Evolutionary conservation across 2,113 vertebrate genomes (phyloP).

Genomic region (Colaptes auratus): DNA sequence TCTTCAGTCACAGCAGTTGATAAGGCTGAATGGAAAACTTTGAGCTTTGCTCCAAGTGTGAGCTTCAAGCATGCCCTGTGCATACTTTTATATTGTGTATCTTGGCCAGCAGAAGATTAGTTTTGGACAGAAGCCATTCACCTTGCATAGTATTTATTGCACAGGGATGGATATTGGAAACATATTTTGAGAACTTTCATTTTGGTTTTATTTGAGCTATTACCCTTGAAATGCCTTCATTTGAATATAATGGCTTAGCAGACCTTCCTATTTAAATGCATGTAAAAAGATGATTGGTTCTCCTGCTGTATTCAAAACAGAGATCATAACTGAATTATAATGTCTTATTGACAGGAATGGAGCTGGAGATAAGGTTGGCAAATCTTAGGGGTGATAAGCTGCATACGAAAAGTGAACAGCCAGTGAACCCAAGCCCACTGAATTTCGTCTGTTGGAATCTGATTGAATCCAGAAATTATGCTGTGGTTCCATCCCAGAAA

Average conservation of each 20-base stretch:
- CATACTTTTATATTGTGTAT: conserved; percentile 55
- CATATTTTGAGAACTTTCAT: conserved; percentile 44
- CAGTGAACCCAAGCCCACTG: neutral
- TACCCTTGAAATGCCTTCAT: conserved; percentile 40
- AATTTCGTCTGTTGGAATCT: conserved; percentile 5
- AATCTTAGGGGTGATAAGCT: conserved; percentile 25
- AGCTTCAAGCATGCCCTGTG: neutral
- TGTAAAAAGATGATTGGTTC: conserved; percentile 1
- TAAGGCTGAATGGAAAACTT: conserved; percentile 28
- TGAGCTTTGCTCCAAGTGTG: conserved; percentile 21
- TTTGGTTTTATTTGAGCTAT: conserved; percentile 40
- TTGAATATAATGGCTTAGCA: conserved; percentile 39
- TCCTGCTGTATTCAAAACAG: neutral
- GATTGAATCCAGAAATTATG: neutral
- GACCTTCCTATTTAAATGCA: neutral
- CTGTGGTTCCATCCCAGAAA: conserved; percentile 20
- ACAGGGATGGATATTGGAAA: conserved; percentile 42
- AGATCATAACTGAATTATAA: neutral
- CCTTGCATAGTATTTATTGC: conserved; percentile 60
- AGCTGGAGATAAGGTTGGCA: neutral
- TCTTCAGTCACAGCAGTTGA: neutral
- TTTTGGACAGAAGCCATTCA: conserved; percentile 64
- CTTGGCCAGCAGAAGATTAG: conserved; percentile 53
- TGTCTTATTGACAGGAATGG: neutral
- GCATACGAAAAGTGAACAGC: conserved; percentile 19